Evolutionary conservation across 2,888 invertebrate species (phyloP).

Genomic region (Netelia melanura): DNA sequence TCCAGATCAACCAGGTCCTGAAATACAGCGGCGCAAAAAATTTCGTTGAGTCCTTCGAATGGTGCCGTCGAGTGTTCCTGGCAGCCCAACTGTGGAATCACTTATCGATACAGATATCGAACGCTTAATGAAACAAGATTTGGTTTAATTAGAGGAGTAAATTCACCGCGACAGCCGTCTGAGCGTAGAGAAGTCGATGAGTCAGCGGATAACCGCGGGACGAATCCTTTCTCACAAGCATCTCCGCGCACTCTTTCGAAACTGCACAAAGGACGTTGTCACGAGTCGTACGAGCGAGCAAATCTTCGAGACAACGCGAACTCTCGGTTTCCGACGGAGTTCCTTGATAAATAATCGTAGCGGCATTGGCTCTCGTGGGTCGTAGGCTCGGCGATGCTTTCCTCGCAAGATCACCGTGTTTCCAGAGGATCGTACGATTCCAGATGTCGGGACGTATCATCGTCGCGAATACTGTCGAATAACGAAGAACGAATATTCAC

Average conservation of each 20-base stretch:
- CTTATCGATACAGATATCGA: not conserved
- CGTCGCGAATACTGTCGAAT: slow-evolving; percentile 59
- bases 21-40: slow-evolving; percentile 78
- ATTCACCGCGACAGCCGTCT: slow-evolving; percentile 78
- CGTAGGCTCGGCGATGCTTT: slow-evolving; percentile 12
- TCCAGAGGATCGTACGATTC: slow-evolving; percentile 75
- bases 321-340: slow-evolving; percentile 76
- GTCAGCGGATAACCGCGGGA: slow-evolving; percentile 82
- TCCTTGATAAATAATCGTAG: slow-evolving; percentile 73
- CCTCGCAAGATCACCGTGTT: slow-evolving; percentile 39
- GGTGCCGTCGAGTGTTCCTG: slow-evolving; percentile 32
- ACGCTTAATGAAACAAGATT: not conserved
- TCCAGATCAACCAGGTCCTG: slow-evolving; percentile 79
- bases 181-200: slow-evolving; percentile 82
- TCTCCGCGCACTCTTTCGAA: slow-evolving; percentile 71
- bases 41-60: slow-evolving; percentile 64
- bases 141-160: not conserved
- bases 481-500: slow-evolving; percentile 6
- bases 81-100: slow-evolving; percentile 73
- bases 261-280: slow-evolving; percentile 65
- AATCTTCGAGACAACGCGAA: slow-evolving; percentile 74
- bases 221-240: slow-evolving; percentile 74
- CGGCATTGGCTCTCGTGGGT: slow-evolving; percentile 48
- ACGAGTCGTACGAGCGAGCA: slow-evolving; percentile 47
- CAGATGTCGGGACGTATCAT: slow-evolving; percentile 76